These are phyloP conservation scores for Perithous albicinctus DNA, from an alignment of 2,888 invertebrate genomes.

Conservation along the genomic window DNA sequence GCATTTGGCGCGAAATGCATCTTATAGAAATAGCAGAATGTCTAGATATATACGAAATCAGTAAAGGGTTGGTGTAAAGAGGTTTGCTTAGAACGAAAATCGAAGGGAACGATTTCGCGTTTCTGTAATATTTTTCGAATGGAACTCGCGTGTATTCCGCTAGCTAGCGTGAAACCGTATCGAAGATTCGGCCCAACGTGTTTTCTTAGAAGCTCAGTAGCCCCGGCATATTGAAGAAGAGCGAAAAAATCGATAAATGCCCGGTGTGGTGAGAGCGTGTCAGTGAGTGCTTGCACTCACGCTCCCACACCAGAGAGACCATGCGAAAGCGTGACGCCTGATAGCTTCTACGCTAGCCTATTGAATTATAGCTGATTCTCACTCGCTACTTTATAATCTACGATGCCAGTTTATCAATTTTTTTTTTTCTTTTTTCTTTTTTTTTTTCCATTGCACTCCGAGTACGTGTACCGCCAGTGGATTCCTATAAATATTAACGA, in stretches of 20 bases:
- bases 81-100: slow-evolving; percentile 16
- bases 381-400: slow-evolving; percentile 39
- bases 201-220: slow-evolving; percentile 26
- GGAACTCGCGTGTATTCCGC: not conserved
- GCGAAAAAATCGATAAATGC: slow-evolving; percentile 50
- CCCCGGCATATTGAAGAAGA: slow-evolving; percentile 30
- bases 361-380: slow-evolving; percentile 52
- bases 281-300: slow-evolving; percentile 41
- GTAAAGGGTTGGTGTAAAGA: not conserved
- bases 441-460: slow-evolving; percentile 23
- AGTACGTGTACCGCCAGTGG: not conserved
- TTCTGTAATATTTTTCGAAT: slow-evolving; percentile 37
- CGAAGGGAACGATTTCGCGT: slow-evolving; percentile 1
- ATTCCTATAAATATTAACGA: slow-evolving; percentile 2
- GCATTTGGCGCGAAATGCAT: not conserved
- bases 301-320: slow-evolving; percentile 9
- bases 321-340: slow-evolving; percentile 36
- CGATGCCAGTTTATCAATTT: slow-evolving; percentile 47
- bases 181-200: slow-evolving; percentile 36
- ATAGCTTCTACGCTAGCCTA: slow-evolving; percentile 10
- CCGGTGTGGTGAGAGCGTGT: slow-evolving; percentile 39
- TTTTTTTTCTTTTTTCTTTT: slow-evolving; percentile 2
- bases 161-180: slow-evolving; percentile 8
- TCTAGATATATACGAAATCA: not conserved
- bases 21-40: not conserved